These are phyloP conservation scores for Oasisia sp. DNA, from an alignment of 2,888 invertebrate species.

Conservation along the genomic window DNA sequence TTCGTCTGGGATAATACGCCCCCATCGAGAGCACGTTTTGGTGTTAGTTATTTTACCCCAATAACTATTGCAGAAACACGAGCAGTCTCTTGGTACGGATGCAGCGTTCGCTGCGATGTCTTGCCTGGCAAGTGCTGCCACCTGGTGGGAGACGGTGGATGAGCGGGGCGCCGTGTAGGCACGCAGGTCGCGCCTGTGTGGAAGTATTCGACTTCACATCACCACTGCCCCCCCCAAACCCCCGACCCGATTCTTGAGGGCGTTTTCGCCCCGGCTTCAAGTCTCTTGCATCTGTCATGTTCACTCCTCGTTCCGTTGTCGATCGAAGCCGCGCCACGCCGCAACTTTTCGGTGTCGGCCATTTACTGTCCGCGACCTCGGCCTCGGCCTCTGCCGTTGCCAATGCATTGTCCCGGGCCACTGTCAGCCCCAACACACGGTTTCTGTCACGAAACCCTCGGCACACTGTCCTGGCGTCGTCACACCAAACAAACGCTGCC, in stretches of 20 bases:
- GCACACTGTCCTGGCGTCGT: background rate
- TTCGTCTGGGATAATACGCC: background rate
- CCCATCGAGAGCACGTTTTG: background rate
- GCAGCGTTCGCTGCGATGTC: background rate
- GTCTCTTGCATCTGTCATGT: background rate
- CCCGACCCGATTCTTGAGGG: background rate
- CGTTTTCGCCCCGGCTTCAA: background rate
- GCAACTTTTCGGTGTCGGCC: background rate
- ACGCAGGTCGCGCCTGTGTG: conserved; percentile 3
- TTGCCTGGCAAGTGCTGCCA: background rate
- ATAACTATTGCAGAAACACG: background rate
- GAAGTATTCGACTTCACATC: background rate
- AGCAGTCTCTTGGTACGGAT: background rate
- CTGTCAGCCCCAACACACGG: background rate
- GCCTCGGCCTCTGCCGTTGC: background rate
- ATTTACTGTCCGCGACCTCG: background rate
- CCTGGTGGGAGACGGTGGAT: background rate
- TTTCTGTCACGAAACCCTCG: background rate
- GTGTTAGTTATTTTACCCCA: background rate
- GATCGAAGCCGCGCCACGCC: background rate
- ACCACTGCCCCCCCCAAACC: background rate
- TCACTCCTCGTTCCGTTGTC: background rate
- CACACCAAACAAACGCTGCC: background rate
- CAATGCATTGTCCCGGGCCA: background rate
- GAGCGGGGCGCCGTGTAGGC: background rate